Conservation (phyloP, 2,888 invertebrate genomes). For the Napeogenes inachia region DNA sequence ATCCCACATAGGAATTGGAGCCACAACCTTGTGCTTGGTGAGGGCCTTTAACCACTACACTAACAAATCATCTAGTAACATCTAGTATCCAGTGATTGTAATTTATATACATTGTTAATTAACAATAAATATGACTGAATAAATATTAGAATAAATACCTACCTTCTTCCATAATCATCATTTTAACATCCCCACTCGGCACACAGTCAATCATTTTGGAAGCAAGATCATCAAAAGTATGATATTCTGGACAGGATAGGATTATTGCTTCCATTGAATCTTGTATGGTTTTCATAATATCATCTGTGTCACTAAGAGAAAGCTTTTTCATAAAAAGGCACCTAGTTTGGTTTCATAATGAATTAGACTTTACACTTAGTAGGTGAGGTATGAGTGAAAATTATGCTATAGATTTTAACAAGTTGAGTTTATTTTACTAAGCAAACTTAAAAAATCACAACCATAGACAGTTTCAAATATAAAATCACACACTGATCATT, state of each 20-base stretch:
- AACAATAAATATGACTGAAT: background rate
- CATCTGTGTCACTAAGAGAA: conserved; percentile 49
- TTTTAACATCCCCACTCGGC: conserved; percentile 57
- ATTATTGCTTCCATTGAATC: conserved; percentile 45
- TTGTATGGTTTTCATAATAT: conserved; percentile 50
- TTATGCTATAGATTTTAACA: background rate
- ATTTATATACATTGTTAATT: no score
- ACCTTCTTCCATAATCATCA: conserved; percentile 67
- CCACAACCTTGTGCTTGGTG: no score
- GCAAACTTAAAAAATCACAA: no score
- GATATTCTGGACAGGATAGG: conserved; percentile 60
- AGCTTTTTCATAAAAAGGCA: background rate
- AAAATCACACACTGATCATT: no score
- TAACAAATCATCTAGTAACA: no score
- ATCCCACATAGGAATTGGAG: no score
- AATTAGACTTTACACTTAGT: background rate
- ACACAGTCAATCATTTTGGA: conserved; percentile 61
- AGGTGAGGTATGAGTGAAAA: background rate
- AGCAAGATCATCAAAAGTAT: conserved; percentile 52
- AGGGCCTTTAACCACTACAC: no score
- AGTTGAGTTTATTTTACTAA: background rate
- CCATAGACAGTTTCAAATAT: no score
- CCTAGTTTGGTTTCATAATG: background rate
- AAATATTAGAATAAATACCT: conserved; percentile 4
- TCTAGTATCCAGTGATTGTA: no score